These are phyloP conservation scores for Lordiphosa fenestrarum DNA, from an alignment of 2,888 invertebrate genomes.

Conservation along the genomic window DNA sequence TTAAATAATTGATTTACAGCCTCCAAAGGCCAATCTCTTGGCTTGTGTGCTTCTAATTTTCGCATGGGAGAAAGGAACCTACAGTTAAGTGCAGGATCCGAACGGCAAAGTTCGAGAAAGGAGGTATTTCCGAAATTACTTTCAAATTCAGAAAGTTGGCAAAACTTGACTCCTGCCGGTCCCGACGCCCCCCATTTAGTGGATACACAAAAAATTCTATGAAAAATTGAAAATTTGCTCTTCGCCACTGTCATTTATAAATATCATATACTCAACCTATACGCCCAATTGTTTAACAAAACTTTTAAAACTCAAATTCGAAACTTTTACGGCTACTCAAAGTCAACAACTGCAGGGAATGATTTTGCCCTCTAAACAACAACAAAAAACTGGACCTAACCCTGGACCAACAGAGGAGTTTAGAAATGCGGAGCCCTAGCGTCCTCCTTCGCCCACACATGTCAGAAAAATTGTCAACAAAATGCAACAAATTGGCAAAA, in stretches of 20 bases:
- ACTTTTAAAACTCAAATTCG: slow-evolving; percentile 33
- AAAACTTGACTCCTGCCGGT: slow-evolving; percentile 10
- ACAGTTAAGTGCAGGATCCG: too few species aligned
- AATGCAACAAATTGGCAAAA: slow-evolving; percentile 63
- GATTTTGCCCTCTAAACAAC: slow-evolving; percentile 23
- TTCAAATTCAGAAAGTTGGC: slow-evolving; percentile 6
- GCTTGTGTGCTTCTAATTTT: too few species aligned
- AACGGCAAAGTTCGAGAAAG: too few species aligned
- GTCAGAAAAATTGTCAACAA: slow-evolving; percentile 63
- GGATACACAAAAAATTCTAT: slow-evolving; percentile 14
- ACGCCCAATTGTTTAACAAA: slow-evolving; percentile 52
- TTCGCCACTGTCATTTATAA: slow-evolving; percentile 12
- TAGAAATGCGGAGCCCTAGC: neutral
- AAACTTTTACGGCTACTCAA: slow-evolving; percentile 57
- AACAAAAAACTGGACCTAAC: slow-evolving; percentile 36
- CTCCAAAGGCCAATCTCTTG: too few species aligned
- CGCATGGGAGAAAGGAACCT: too few species aligned
- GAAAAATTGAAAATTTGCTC: slow-evolving; percentile 8
- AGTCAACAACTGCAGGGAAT: slow-evolving; percentile 51
- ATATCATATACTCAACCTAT: slow-evolving; percentile 24
- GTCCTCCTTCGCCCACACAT: slow-evolving; percentile 30
- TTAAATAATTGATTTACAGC: too few species aligned
- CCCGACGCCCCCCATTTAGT: slow-evolving; percentile 14
- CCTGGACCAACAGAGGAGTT: slow-evolving; percentile 11
- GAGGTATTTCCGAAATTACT: too few species aligned